phyloP scores from a whole-genome alignment of 2,113 vertebrate species.

The Hippopotamus amphibius region DNA sequence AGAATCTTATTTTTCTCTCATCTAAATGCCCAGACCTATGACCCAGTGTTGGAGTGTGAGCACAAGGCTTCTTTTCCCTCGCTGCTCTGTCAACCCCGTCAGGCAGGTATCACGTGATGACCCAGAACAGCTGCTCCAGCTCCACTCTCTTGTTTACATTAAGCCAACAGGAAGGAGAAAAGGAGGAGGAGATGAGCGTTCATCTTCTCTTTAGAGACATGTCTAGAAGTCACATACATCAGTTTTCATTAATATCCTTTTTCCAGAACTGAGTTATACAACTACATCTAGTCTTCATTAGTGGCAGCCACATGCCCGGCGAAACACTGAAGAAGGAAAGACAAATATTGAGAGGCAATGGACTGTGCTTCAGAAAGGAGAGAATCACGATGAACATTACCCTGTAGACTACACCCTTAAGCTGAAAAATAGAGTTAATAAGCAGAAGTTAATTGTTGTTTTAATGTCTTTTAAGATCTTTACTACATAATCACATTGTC shows the following conservation, averaged over 20 bases:
- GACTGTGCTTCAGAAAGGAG: background rate
- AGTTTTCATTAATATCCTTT: background rate
- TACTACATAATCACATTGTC: constrained; percentile 31
- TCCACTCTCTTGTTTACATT: background rate
- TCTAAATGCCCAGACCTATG: background rate
- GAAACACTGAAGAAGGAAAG: background rate
- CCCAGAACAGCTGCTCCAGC: background rate
- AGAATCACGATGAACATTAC: background rate
- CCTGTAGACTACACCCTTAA: background rate
- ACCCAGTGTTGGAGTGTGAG: background rate
- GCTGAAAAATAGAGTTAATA: constrained; percentile 15
- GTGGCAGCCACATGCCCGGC: background rate
- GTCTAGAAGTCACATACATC: background rate
- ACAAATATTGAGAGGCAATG: background rate
- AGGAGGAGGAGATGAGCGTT: background rate
- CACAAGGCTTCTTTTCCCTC: fast-evolving
- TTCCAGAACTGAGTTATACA: background rate
- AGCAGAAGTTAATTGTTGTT: constrained; percentile 36
- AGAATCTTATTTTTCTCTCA: background rate
- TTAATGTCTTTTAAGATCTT: constrained; percentile 47
- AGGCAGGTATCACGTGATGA: background rate
- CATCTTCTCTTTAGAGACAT: background rate
- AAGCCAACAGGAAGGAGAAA: background rate
- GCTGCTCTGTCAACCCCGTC: background rate
- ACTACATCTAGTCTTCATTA: background rate